phyloP scores from a whole-genome alignment of 2,113 vertebrate species.

The Cranoglanis bouderius region DNA sequence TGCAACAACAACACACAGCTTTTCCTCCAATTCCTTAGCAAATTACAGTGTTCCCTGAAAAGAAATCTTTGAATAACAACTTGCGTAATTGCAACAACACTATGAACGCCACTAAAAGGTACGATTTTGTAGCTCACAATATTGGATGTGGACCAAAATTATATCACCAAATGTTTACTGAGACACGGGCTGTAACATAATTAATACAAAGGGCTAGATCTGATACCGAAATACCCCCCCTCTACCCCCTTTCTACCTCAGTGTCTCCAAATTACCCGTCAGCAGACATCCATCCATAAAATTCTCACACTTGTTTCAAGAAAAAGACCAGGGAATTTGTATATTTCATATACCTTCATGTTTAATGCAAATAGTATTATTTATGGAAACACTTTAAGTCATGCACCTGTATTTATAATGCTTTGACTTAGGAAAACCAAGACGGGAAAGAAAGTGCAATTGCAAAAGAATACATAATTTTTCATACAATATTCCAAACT shows the following conservation, averaged over 20 bases:
- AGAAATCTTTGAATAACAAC: neutral
- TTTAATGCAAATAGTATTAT: neutral
- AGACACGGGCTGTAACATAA: slow-evolving; percentile 17
- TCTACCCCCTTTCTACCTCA: neutral
- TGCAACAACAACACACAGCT: neutral
- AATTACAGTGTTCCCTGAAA: neutral
- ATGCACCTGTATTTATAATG: neutral
- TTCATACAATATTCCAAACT: neutral
- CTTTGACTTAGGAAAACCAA: neutral
- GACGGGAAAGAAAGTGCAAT: neutral
- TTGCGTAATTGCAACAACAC: slow-evolving; percentile 3
- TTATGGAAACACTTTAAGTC: neutral
- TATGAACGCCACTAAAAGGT: slow-evolving; percentile 21
- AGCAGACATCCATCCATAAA: neutral
- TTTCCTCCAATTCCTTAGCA: too few species aligned
- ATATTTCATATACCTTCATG: neutral
- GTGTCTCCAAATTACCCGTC: neutral
- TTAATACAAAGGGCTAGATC: slow-evolving; percentile 35
- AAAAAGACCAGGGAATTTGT: neutral
- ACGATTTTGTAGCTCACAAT: neutral
- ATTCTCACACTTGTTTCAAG: neutral
- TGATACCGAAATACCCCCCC: slow-evolving; percentile 16
- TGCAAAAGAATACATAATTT: neutral
- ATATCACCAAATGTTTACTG: slow-evolving; percentile 16
- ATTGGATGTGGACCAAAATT: slow-evolving; percentile 3